Evolutionary conservation across 2,113 vertebrate species (phyloP).

Genomic region (Cololabis saira): DNA sequence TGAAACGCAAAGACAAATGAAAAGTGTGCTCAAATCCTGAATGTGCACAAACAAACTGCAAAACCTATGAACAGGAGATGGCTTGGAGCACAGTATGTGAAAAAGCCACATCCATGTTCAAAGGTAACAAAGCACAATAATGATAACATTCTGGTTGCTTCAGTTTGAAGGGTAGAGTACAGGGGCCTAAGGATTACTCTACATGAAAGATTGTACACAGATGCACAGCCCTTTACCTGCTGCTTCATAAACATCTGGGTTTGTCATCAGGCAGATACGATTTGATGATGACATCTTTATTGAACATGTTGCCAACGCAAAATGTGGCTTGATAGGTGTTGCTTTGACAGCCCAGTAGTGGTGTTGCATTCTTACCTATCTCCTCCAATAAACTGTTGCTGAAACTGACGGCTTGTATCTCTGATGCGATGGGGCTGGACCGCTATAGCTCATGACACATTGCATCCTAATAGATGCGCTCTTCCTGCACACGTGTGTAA

Average conservation of each 20-base stretch:
- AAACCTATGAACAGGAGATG: neutral
- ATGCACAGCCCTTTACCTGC: no score
- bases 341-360: neutral
- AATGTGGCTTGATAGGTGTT: neutral
- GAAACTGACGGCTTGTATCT: slow-evolving; percentile 53
- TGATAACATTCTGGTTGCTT: slow-evolving; percentile 42
- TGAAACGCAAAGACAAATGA: slow-evolving; percentile 23
- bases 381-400: slow-evolving; percentile 25
- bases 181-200: neutral
- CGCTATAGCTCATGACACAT: slow-evolving; percentile 57
- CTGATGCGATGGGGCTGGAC: slow-evolving; percentile 62
- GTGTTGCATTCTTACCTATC: slow-evolving; percentile 10
- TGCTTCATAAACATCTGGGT: slow-evolving; percentile 34
- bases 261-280: slow-evolving; percentile 27
- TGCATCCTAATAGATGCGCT: slow-evolving; percentile 50
- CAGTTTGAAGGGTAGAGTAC: slow-evolving; percentile 35
- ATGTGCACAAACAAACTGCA: neutral
- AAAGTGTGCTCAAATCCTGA: slow-evolving; percentile 2
- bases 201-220: neutral
- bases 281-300: slow-evolving; percentile 14
- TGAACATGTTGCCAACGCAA: slow-evolving; percentile 17
- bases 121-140: slow-evolving; percentile 1
- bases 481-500: slow-evolving; percentile 23
- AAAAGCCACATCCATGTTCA: slow-evolving; percentile 33
- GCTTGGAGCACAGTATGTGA: neutral